Evolutionary conservation across 2,888 invertebrate species (phyloP), one percentile per base, ranked within the genome.

Genomic region (Cetonia aurata): DNA sequence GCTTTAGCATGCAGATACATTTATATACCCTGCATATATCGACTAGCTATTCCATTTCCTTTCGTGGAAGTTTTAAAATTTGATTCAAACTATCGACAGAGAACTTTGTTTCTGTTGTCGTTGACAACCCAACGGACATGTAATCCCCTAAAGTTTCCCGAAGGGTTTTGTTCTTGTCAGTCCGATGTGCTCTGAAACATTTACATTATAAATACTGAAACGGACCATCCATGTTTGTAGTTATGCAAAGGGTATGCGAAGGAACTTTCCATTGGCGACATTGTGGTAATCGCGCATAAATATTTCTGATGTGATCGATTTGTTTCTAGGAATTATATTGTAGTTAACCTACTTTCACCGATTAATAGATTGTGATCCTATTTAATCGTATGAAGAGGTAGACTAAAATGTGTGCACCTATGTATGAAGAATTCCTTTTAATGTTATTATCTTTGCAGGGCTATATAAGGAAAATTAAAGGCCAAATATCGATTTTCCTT

Each of bases 141-240:
- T 53, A 53, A 53, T 25, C 9, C 25, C 3, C 53, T n/a, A 12
- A 53, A 53, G 53, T 53, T 53, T 53, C 31, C 6, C 1, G 25
- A n/a, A 53, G 15, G 53, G 25, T 25, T 25, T 25, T 25, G 25
- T 25, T 4, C 25, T 25, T 25, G 25, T 53, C 53, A 15, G 53
- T 25, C 25, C 55, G 15, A 56, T 15, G 33, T 15, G 55, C 3
- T 4, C 13, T 37, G 13, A 33, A 13, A 33, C 31, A 56, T 56
- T 56, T 56, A 56, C 55, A 12, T n/a, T 56, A 13, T 9, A 31
- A 12, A 56, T 56, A 19, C 3, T 37, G 1, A 19, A 56, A 33
- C 13, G 13, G 9, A 33, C 2, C 33, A 33, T 37, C 10, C 56
- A 25, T 25, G 33, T 31, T 33, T 56, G n/a, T 56, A 1, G 13